phyloP scores from a whole-genome alignment of 2,797 vertebrate species.

The Balearica regulorum region DNA sequence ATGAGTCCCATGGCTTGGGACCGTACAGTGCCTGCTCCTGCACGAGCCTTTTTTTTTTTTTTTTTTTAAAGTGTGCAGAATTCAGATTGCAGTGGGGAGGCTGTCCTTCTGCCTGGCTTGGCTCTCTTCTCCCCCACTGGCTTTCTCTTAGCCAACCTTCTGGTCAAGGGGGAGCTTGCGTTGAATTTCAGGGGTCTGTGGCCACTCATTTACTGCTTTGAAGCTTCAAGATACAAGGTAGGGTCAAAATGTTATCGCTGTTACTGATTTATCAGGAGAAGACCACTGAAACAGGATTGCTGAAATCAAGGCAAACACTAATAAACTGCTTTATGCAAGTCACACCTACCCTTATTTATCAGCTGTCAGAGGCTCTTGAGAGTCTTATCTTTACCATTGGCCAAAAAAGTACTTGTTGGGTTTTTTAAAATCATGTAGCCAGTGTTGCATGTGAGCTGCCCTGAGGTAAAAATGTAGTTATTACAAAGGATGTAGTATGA shows the following conservation, averaged over 20 bases:
- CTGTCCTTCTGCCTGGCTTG: background rate
- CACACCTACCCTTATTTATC: background rate
- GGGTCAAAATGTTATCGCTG: background rate
- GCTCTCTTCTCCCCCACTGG: background rate
- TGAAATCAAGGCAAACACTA: background rate
- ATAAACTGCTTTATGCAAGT: background rate
- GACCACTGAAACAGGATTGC: background rate
- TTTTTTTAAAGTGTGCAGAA: background rate
- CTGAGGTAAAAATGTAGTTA: background rate
- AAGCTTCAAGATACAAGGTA: background rate
- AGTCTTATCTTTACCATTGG: background rate
- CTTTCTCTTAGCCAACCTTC: background rate
- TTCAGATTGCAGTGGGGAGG: background rate
- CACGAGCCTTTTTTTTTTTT: background rate
- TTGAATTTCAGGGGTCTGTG: background rate
- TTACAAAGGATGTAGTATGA: background rate
- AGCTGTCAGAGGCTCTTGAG: background rate
- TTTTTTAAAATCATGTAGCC: background rate
- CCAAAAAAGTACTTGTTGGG: background rate
- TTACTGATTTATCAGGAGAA: background rate
- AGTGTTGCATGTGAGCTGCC: background rate
- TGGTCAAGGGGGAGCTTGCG: background rate
- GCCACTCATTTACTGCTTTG: background rate
- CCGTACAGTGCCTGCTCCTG: background rate
- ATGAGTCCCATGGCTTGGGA: accelerated